Evolutionary conservation across 2,113 vertebrate species (phyloP).

Genomic region (Ramphastos sulfuratus): DNA sequence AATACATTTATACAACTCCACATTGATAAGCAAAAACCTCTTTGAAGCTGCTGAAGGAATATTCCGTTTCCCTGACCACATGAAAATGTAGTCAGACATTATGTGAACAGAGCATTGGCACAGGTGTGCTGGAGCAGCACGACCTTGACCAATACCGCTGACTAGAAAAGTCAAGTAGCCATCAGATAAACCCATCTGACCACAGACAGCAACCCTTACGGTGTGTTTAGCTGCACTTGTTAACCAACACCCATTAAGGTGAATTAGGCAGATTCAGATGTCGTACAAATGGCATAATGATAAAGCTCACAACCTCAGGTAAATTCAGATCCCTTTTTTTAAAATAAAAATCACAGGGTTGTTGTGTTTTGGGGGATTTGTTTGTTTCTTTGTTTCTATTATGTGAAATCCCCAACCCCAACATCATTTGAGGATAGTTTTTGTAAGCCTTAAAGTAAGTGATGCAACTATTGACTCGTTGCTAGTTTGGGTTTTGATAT

Average conservation of each 20-base stretch:
- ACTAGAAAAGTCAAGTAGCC: background rate
- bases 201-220: background rate
- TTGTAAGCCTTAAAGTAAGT: background rate
- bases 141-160: background rate
- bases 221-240: background rate
- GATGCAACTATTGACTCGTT: background rate
- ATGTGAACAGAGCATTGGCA: background rate
- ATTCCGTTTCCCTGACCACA: background rate
- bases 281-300: background rate
- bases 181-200: background rate
- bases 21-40: background rate
- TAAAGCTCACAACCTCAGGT: background rate
- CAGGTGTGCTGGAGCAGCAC: background rate
- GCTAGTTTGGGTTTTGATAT: slow-evolving; percentile 2
- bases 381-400: background rate
- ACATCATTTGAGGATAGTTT: background rate
- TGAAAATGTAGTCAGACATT: background rate
- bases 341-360: background rate
- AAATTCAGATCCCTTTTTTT: background rate
- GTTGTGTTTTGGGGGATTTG: background rate
- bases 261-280: background rate
- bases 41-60: background rate
- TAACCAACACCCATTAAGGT: background rate
- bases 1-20: background rate
- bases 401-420: background rate